Base-by-base conservation (phyloP, 2,113 vertebrate genomes). In the Genyomyrus donnyi region DNA sequence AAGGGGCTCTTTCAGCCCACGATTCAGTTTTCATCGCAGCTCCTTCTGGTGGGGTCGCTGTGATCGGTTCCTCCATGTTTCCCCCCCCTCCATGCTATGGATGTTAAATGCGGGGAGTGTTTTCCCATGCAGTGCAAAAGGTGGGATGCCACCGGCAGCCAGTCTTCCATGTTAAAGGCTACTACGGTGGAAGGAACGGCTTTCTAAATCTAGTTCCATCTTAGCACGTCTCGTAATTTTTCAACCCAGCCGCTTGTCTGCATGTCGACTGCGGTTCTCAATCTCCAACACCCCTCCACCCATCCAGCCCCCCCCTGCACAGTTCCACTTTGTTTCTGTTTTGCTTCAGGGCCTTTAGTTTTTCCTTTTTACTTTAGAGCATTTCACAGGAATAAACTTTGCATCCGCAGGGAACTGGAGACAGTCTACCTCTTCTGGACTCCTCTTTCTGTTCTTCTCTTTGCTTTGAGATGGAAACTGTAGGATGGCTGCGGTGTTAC, bases 111-210 rank as follows among this genome's bases (percentile, higher is more conserved):
- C 50, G 27, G n/a, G 21, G 39, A 50, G 85, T 89, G 84, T 84
- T 91, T 83, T 53, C 24, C 77, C 77, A n/a, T 27, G 80, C 56
- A 35, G 58, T 46, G 80, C 77, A 27, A 62, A 85, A 62, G 56
- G 46, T 49, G 21, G 66, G 66, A 31, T 35, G 62, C 5, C 17
- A 0, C 31, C 80, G 9, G 77, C 83, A n/a, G 87, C 70, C 88
- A 91, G 56, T 89, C 88, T 91, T 91, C 91, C 5, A 70, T 89
- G 49, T 88, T 46, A n/a, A 90, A 89, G 50, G 58, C 87, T 89
- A 92, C 92, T 91, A 58, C 77, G 84, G 87, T 90, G 88, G 77
- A 92, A 88, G 77, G 88, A 87, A 83, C 88, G 87, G 88, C 86
- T 52, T 50, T 52, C 10, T 27, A 89, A 91, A n/a, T 89, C 84